Conservation (phyloP, 1,140 invertebrate genomes). For the Papilio dardanus region DNA sequence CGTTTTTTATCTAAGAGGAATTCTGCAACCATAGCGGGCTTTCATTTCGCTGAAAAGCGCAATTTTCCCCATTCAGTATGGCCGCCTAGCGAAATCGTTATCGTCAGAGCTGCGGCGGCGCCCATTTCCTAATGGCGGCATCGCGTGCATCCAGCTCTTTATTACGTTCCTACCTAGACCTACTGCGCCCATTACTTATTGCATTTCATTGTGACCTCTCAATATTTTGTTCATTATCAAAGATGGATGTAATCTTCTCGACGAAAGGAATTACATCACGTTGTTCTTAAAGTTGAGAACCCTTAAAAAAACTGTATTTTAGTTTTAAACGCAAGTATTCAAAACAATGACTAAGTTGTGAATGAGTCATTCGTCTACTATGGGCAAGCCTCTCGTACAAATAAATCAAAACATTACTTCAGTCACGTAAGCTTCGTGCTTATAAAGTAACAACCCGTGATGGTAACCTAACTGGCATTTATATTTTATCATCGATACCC, state of each 20-base stretch:
- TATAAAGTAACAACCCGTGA: not conserved
- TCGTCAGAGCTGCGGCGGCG: constrained; percentile 65
- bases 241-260: not conserved
- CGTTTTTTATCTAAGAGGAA: constrained; percentile 71
- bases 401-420: not conserved
- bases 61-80: constrained; percentile 77
- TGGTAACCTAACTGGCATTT: constrained; percentile 17
- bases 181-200: constrained; percentile 45
- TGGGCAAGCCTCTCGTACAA: not conserved
- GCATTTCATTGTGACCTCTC: constrained; percentile 28
- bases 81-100: constrained; percentile 74
- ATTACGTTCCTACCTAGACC: constrained; percentile 55
- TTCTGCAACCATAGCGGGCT: constrained; percentile 65
- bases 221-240: not conserved
- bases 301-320: not conserved
- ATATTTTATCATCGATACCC: constrained; percentile 29
- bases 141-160: constrained; percentile 72
- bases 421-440: constrained; percentile 1
- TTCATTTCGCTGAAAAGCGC: constrained; percentile 79
- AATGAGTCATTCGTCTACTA: not conserved
- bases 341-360: not conserved
- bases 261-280: not conserved
- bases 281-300: not conserved
- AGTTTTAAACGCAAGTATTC: not conserved
- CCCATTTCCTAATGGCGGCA: constrained; percentile 75